Conservation (phyloP, 2,888 invertebrate genomes). For the Zaprionus obscuricornis region DNA sequence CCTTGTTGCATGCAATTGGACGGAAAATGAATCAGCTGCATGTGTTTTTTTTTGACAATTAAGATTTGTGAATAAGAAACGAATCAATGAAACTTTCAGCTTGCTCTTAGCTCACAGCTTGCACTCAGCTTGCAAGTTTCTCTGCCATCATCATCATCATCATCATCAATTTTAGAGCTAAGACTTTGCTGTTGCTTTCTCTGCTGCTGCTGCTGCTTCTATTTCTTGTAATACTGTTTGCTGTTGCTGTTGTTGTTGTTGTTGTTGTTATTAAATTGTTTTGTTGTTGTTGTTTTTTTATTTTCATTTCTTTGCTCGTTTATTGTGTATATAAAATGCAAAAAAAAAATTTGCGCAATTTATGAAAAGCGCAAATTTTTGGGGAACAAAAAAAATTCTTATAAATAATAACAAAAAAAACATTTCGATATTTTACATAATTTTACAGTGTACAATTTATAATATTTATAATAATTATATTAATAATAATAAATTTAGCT, state of each 20-base stretch:
- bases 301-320: slow-evolving; percentile 3
- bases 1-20: slow-evolving; percentile 49
- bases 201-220: no score
- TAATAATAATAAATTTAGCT: slow-evolving; percentile 26
- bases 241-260: no score
- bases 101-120: no score
- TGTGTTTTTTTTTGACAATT: slow-evolving; percentile 4
- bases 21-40: slow-evolving; percentile 61
- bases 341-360: no score
- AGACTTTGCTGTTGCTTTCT: no score
- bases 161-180: no score
- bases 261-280: no score
- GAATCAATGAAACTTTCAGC: no score
- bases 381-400: no score
- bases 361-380: slow-evolving; percentile 46
- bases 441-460: slow-evolving; percentile 27
- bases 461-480: slow-evolving; percentile 19
- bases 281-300: no score
- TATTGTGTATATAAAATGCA: slow-evolving; percentile 27
- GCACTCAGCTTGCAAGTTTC: no score
- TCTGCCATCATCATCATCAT: slow-evolving; percentile 18
- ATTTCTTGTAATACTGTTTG: no score
- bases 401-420: slow-evolving; percentile 76
- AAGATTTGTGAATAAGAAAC: not conserved
- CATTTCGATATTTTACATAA: slow-evolving; percentile 26